phyloP scores from a whole-genome alignment of 2,888 invertebrate genomes.

The Hydrotaea diabolus region DNA sequence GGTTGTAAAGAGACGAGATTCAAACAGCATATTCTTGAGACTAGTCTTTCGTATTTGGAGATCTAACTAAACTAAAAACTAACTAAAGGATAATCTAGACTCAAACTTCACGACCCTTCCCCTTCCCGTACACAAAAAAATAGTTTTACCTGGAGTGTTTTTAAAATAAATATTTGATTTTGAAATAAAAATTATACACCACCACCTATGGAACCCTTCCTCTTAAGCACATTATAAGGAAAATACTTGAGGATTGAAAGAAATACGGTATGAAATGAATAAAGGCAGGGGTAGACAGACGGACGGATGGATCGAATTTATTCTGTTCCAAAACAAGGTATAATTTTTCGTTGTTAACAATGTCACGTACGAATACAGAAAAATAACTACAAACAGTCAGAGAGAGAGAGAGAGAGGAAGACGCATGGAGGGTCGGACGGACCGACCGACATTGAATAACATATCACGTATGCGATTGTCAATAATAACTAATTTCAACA shows the following conservation, averaged over 20 bases:
- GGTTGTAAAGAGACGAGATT: too few species aligned
- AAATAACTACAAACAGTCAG: neutral
- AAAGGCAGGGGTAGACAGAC: neutral
- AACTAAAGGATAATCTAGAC: too few species aligned
- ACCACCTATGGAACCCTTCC: neutral
- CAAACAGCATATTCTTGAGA: too few species aligned
- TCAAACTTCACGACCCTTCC: too few species aligned
- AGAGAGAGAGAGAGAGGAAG: too few species aligned
- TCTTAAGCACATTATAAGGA: neutral
- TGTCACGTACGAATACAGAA: slow-evolving; percentile 59
- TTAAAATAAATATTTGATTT: too few species aligned
- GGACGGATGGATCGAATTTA: neutral
- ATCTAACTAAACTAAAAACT: too few species aligned
- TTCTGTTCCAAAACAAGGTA: slow-evolving; percentile 36
- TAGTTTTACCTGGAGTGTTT: too few species aligned
- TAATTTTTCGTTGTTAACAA: slow-evolving; percentile 56
- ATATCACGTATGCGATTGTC: slow-evolving; percentile 63
- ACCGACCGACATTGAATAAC: slow-evolving; percentile 55
- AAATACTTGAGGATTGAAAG: neutral
- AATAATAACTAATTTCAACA: slow-evolving; percentile 65
- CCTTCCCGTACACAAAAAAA: too few species aligned
- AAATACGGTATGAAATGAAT: neutral
- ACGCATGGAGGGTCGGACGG: neutral
- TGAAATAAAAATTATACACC: too few species aligned
- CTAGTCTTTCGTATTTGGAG: too few species aligned